Conservation (phyloP, 2,113 vertebrate species). For the Mesoclemmys tuberculata region DNA sequence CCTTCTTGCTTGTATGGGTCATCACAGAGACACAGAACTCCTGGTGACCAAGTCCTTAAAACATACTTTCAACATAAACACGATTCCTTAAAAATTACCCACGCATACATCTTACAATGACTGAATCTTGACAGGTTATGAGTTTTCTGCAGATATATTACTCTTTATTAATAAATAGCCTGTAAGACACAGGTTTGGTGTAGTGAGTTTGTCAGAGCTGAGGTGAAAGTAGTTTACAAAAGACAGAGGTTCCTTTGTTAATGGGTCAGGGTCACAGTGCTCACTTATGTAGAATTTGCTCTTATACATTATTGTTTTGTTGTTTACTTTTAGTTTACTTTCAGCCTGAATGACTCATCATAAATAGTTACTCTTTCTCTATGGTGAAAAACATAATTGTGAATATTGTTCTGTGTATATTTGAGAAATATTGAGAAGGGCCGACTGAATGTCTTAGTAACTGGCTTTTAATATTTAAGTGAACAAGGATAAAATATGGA, state of each 20-base stretch:
- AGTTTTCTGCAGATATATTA: neutral
- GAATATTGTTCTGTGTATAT: neutral
- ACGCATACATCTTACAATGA: too few relatives aligned
- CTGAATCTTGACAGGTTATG: neutral
- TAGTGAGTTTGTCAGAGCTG: neutral
- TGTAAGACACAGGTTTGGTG: neutral
- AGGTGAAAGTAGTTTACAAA: neutral
- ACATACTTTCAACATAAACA: neutral
- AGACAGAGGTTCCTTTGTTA: neutral
- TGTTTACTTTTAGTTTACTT: neutral
- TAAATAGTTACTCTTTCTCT: neutral
- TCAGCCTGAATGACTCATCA: neutral
- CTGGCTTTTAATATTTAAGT: neutral
- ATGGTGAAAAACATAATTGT: neutral
- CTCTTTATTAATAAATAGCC: neutral
- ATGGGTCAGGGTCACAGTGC: neutral
- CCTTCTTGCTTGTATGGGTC: neutral
- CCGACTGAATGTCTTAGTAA: neutral
- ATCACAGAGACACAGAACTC: neutral
- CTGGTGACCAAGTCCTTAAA: neutral
- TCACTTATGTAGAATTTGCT: neutral
- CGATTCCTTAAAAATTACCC: neutral
- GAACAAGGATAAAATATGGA: neutral
- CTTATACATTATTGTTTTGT: neutral
- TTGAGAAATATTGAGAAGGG: neutral